A percentile compares a stretch with the other conserved stretches of the same genome.
These are phyloP conservation scores for Cephus spinipes DNA, from an alignment of 2,888 invertebrate genomes.

Conservation along the genomic window DNA sequence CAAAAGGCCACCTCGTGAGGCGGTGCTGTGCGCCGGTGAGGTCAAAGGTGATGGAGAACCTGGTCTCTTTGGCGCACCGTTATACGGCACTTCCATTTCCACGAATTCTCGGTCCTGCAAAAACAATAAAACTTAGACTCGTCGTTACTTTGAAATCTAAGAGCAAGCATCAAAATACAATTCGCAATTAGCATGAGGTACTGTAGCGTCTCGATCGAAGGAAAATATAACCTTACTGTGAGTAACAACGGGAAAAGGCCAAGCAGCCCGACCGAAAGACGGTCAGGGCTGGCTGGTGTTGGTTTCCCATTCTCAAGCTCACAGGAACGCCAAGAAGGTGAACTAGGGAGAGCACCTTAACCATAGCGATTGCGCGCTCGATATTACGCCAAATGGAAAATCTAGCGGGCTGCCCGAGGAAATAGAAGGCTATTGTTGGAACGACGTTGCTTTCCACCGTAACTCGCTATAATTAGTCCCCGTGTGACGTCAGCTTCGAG, in stretches of 20 bases:
- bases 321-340: not conserved
- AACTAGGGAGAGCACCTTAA: conserved; percentile 3
- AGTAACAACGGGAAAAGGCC: too few species aligned
- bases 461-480: conserved; percentile 40
- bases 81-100: conserved; percentile 94
- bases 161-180: too few species aligned
- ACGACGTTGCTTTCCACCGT: conserved; percentile 26
- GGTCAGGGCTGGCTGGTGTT: too few species aligned
- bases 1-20: conserved; percentile 76
- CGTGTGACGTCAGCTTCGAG: conserved; percentile 16
- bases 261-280: too few species aligned
- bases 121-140: too few species aligned
- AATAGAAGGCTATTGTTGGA: conserved; percentile 32
- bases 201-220: too few species aligned
- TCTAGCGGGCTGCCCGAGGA: conserved; percentile 9
- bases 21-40: conserved; percentile 87
- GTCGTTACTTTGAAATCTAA: too few species aligned
- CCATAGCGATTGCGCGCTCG: not conserved
- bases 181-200: too few species aligned
- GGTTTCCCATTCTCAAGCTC: too few species aligned
- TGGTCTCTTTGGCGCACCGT: conserved; percentile 92
- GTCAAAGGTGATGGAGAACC: conserved; percentile 90
- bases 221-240: too few species aligned
- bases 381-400: conserved; percentile 32
- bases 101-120: conserved; percentile 94